Conservation (phyloP, 1,140 invertebrate species). For the Dendroctonus valens region DNA sequence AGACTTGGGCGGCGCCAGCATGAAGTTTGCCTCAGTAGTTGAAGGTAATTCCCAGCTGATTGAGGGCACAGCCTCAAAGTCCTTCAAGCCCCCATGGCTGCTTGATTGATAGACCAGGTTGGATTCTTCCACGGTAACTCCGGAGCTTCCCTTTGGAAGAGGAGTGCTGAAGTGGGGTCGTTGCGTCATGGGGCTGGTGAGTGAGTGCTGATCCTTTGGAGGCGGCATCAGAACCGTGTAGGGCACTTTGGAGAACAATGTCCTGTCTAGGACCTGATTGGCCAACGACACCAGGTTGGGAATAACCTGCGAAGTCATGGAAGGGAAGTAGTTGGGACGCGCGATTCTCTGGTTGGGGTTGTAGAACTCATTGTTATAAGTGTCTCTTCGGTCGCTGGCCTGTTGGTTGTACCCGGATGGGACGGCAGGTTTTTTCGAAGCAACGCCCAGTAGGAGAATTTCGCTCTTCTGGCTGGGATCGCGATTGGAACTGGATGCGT, state of each 20-base stretch:
- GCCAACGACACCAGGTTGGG: conserved; percentile 45
- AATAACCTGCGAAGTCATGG: conserved; percentile 39
- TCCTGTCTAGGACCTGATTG: conserved; percentile 53
- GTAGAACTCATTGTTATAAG: conserved; percentile 46
- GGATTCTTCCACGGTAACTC: conserved; percentile 56
- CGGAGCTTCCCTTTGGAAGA: conserved; percentile 33
- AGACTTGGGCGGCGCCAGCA: conserved; percentile 31
- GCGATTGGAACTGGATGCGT: conserved; percentile 48
- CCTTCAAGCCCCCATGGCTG: conserved; percentile 50
- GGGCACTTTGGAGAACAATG: conserved; percentile 51
- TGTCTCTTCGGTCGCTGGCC: conserved; percentile 48
- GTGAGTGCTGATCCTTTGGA: conserved; percentile 53
- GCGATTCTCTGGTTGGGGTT: conserved; percentile 42
- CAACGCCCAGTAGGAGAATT: conserved; percentile 66
- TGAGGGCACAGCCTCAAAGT: conserved; percentile 46
- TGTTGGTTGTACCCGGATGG: conserved; percentile 37
- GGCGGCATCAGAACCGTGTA: conserved; percentile 69
- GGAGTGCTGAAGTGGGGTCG: neutral
- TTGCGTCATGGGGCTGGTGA: conserved; percentile 13
- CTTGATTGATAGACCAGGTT: conserved; percentile 64
- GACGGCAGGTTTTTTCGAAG: conserved; percentile 62
- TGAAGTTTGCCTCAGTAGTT: conserved; percentile 33
- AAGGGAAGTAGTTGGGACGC: conserved; percentile 38
- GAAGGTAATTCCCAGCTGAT: conserved; percentile 48
- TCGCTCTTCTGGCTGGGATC: conserved; percentile 56